Conservation (phyloP, 2,888 invertebrate genomes). For the Deroplatys truncata region DNA sequence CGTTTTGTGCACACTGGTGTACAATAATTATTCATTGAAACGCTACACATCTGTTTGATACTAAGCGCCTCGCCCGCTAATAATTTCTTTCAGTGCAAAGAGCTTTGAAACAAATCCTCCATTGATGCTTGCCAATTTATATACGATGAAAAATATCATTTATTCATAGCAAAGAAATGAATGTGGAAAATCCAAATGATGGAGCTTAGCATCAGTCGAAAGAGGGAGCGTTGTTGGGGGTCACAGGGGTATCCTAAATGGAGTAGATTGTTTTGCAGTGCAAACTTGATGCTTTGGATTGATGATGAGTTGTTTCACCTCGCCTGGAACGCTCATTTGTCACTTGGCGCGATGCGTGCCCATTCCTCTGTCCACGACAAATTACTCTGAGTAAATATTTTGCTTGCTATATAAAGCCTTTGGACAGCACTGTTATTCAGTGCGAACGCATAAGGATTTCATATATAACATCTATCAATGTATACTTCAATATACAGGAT, state of each 20-base stretch:
- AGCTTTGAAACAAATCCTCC: background rate
- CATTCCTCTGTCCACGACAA: background rate
- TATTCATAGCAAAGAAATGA: background rate
- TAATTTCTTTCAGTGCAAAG: background rate
- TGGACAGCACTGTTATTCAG: too few species aligned
- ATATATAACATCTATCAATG: too few species aligned
- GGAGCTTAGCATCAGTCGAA: background rate
- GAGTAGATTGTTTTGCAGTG: conserved; percentile 7
- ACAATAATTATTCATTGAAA: background rate
- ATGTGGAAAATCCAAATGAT: background rate
- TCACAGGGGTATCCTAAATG: background rate
- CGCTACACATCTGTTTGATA: background rate
- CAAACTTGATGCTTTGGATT: conserved; percentile 2
- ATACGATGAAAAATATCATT: background rate
- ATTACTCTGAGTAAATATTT: background rate
- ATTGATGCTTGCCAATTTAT: background rate
- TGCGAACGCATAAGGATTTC: too few species aligned
- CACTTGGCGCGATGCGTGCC: background rate
- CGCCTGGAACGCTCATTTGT: conserved; percentile 4
- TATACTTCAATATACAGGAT: too few species aligned
- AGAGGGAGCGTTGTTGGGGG: background rate
- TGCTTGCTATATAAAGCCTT: background rate
- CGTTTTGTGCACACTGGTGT: too few species aligned
- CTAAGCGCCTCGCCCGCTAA: background rate
- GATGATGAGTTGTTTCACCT: conserved; percentile 3